Conservation (phyloP, 2,797 vertebrate species). For the Acanthis flammea region DNA sequence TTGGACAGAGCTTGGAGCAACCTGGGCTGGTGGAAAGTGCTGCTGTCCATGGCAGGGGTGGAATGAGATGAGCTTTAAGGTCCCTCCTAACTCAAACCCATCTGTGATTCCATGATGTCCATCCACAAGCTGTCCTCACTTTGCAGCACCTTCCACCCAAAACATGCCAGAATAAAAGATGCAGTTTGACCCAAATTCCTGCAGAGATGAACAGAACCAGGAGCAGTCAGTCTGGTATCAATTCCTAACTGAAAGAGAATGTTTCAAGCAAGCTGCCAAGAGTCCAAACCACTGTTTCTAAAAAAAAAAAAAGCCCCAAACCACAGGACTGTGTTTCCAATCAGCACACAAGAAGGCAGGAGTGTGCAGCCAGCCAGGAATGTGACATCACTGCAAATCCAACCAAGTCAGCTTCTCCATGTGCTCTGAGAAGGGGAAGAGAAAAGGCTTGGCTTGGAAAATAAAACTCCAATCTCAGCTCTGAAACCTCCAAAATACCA, state of each 20-base stretch:
- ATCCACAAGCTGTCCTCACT: background rate
- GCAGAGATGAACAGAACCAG: background rate
- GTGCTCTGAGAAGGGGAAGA: background rate
- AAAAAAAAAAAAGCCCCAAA: background rate
- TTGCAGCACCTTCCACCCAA: background rate
- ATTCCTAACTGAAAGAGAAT: background rate
- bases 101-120: background rate
- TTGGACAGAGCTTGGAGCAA: fast-evolving
- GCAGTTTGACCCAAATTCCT: background rate
- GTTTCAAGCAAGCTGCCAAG: background rate
- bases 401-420: background rate
- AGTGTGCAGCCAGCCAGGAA: background rate
- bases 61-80: background rate
- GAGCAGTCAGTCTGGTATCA: background rate
- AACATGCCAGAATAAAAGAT: background rate
- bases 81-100: background rate
- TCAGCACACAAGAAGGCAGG: background rate
- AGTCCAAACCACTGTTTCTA: background rate
- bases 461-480: background rate
- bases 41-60: background rate
- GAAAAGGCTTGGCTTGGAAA: background rate
- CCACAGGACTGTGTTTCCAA: slow-evolving; percentile 2
- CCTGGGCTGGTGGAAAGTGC: fast-evolving
- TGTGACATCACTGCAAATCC: background rate
- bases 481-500: background rate